Conservation (phyloP, 2,888 invertebrate genomes). For the Philereme vetulata region DNA sequence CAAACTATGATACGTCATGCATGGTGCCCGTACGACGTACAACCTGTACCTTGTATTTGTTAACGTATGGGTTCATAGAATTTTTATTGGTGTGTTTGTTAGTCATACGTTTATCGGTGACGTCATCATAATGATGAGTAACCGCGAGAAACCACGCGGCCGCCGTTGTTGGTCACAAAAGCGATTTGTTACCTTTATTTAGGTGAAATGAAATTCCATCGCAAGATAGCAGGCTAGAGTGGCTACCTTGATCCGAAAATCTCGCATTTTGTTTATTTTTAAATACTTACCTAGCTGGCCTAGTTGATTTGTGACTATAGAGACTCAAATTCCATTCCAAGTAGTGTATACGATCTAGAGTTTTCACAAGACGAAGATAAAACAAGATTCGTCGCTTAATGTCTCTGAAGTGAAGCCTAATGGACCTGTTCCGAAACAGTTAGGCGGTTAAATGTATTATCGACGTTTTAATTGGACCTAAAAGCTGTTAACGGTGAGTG, state of each 20-base stretch:
- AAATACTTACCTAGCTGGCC: not conserved
- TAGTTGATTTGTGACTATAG: too few species aligned
- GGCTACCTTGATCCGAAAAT: constrained; percentile 8
- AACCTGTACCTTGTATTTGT: constrained; percentile 11
- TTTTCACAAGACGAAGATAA: not conserved
- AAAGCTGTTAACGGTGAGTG: constrained; percentile 38
- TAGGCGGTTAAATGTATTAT: constrained; percentile 29
- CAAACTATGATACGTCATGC: constrained; percentile 21
- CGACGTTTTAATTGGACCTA: constrained; percentile 41
- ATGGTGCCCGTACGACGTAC: constrained; percentile 2
- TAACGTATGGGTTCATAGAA: constrained; percentile 32
- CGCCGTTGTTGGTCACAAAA: constrained; percentile 52
- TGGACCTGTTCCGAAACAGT: constrained; percentile 35
- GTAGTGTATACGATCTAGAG: not conserved
- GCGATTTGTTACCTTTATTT: constrained; percentile 58
- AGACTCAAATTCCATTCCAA: too few species aligned
- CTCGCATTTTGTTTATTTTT: not conserved
- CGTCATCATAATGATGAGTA: constrained; percentile 72
- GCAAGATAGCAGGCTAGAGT: constrained; percentile 6
- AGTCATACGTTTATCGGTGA: constrained; percentile 75
- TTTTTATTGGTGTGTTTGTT: constrained; percentile 52
- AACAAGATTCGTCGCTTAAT: constrained; percentile 26
- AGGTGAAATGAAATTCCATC: constrained; percentile 54
- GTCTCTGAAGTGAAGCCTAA: constrained; percentile 27
- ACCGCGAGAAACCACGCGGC: constrained; percentile 54